Percentiles rank a stretch among this genome's conserved stretches.
Conservation (phyloP, 2,888 invertebrate genomes). For the Tyria jacobaeae region DNA sequence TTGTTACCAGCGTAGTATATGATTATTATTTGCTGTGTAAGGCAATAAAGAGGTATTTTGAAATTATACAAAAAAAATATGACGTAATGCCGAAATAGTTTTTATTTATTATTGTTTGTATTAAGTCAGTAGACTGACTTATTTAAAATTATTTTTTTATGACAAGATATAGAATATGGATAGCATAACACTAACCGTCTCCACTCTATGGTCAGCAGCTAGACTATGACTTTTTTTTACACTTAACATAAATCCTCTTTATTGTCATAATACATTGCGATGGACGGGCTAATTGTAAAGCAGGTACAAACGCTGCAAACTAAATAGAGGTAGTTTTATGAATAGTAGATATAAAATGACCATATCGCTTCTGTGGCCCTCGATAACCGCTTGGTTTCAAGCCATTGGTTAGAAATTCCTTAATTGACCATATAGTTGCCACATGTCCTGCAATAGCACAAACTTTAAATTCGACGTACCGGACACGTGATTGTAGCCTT, state of each 20-base stretch:
- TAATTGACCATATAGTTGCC: constrained; percentile 7
- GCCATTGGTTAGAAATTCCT: constrained; percentile 19
- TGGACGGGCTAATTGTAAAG: constrained; percentile 57
- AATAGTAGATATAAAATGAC: constrained; percentile 59
- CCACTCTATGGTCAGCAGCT: background rate
- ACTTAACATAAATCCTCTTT: constrained; percentile 29
- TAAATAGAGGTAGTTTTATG: constrained; percentile 67
- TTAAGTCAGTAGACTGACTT: background rate
- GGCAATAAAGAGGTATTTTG: constrained; percentile 40
- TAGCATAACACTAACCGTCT: background rate
- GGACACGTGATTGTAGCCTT: constrained; percentile 46
- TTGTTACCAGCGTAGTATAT: constrained; percentile 61
- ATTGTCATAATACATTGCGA: constrained; percentile 35
- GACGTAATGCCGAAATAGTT: no score
- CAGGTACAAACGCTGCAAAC: constrained; percentile 56
- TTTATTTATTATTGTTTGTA: no score
- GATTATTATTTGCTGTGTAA: constrained; percentile 38
- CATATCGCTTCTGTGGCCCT: constrained; percentile 67
- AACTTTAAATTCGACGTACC: constrained; percentile 15
- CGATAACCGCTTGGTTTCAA: no score
- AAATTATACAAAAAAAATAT: background rate
- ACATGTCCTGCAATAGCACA: constrained; percentile 23
- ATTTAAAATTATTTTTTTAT: background rate
- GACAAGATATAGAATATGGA: background rate
- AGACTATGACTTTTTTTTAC: background rate